Conservation (phyloP, 2,888 invertebrate species). For the Leptinotarsa peninsularis region DNA sequence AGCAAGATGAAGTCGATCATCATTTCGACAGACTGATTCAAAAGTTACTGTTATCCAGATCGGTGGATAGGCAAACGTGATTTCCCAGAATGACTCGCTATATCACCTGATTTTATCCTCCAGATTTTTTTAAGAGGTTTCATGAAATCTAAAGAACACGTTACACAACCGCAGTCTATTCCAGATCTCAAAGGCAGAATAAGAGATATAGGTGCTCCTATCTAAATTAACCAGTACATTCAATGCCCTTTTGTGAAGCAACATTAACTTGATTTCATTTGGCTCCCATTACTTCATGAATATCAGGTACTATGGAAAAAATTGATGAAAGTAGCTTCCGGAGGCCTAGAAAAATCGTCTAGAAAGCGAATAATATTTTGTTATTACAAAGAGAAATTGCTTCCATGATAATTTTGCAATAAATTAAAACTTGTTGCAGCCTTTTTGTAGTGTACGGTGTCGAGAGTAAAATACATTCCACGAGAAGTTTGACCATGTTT, state of each 20-base stretch:
- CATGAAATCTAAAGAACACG: too few species aligned
- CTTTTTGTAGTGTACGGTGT: constrained; percentile 20
- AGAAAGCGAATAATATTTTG: constrained; percentile 25
- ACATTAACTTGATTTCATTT: neutral
- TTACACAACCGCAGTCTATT: too few species aligned
- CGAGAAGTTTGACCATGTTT: constrained; percentile 33
- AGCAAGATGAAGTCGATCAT: too few species aligned
- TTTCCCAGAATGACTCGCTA: too few species aligned
- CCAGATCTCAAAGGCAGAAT: too few species aligned
- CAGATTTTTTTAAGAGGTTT: too few species aligned
- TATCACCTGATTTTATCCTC: too few species aligned
- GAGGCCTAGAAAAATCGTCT: constrained; percentile 13
- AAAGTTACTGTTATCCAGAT: too few species aligned
- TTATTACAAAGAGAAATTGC: constrained; percentile 29
- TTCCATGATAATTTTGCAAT: constrained; percentile 20
- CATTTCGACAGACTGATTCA: too few species aligned
- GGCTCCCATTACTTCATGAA: neutral
- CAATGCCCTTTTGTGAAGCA: neutral
- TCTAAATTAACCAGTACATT: too few species aligned
- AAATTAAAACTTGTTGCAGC: constrained; percentile 11
- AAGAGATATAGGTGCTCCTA: too few species aligned
- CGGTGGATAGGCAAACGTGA: too few species aligned
- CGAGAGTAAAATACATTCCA: constrained; percentile 23
- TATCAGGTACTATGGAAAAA: neutral
- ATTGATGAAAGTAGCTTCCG: neutral